These are phyloP conservation scores for Gavialis gangeticus DNA, from an alignment of 2,113 vertebrate species.

Conservation along the genomic window DNA sequence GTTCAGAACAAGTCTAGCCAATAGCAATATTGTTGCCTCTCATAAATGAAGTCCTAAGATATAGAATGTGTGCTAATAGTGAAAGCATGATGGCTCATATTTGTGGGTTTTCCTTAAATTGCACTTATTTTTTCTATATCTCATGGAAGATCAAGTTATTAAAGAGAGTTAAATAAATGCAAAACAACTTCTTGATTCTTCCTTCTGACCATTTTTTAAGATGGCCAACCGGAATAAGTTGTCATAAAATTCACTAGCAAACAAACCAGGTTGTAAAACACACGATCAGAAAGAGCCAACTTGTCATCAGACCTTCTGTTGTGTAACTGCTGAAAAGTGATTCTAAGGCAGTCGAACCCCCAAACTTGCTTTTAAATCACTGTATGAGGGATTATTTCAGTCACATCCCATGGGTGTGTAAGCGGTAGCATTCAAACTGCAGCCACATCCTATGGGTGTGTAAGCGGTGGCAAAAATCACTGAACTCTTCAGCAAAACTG, in stretches of 20 bases:
- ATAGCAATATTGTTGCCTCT: not conserved
- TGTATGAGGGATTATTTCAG: not conserved
- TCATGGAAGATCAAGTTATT: not conserved
- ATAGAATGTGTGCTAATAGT: not conserved
- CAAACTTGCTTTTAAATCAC: not conserved
- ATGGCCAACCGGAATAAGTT: not conserved
- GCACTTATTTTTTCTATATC: not conserved
- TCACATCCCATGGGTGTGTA: fast-evolving
- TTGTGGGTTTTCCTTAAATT: not conserved
- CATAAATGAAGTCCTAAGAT: not conserved
- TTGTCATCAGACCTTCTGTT: not conserved
- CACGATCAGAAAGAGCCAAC: not conserved
- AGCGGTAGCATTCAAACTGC: not conserved
- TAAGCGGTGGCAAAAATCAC: not conserved
- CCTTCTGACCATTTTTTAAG: not conserved
- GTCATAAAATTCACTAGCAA: not conserved
- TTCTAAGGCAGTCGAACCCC: not conserved
- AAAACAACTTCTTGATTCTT: not conserved
- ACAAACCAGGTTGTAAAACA: not conserved
- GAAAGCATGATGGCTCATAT: not conserved
- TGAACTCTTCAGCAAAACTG: not conserved
- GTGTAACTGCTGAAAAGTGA: not conserved
- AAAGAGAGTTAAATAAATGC: not conserved
- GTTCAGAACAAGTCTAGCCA: conserved; percentile 3
- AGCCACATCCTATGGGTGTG: not conserved